Evolutionary conservation across 2,113 vertebrate genomes (phyloP).

Genomic region (Glaucomys volans): DNA sequence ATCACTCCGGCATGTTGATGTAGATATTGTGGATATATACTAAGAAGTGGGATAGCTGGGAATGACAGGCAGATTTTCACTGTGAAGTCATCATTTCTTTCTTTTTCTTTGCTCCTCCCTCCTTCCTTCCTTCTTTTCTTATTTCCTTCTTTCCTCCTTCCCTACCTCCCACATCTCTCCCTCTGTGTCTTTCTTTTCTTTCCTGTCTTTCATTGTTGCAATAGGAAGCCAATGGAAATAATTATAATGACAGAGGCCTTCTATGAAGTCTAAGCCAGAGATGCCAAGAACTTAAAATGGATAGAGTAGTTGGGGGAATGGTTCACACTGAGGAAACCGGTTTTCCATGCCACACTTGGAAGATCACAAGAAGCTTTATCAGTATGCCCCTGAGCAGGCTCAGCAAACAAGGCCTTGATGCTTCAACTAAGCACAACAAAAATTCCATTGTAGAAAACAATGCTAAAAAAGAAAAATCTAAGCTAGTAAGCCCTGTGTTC

Average conservation of each 20-base stretch:
- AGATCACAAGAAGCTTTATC: not conserved
- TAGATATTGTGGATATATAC: too few species aligned
- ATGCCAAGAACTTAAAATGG: not conserved
- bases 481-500: accelerated
- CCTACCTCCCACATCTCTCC: accelerated
- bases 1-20: too few species aligned
- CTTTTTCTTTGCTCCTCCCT: not conserved
- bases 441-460: not conserved
- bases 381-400: not conserved
- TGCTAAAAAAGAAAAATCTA: not conserved
- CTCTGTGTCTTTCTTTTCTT: not conserved
- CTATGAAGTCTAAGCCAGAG: not conserved
- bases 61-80: not conserved
- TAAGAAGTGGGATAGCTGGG: too few species aligned
- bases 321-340: not conserved
- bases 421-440: not conserved
- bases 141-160: not conserved
- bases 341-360: not conserved
- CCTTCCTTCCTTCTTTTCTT: not conserved
- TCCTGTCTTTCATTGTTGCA: not conserved
- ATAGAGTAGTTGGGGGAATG: not conserved
- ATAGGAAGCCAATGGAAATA: not conserved
- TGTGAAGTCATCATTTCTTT: not conserved
- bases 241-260: not conserved
- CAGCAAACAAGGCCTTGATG: not conserved